These are phyloP conservation scores for Strigops habroptila DNA, from an alignment of 2,113 vertebrate genomes.

Conservation along the genomic window DNA sequence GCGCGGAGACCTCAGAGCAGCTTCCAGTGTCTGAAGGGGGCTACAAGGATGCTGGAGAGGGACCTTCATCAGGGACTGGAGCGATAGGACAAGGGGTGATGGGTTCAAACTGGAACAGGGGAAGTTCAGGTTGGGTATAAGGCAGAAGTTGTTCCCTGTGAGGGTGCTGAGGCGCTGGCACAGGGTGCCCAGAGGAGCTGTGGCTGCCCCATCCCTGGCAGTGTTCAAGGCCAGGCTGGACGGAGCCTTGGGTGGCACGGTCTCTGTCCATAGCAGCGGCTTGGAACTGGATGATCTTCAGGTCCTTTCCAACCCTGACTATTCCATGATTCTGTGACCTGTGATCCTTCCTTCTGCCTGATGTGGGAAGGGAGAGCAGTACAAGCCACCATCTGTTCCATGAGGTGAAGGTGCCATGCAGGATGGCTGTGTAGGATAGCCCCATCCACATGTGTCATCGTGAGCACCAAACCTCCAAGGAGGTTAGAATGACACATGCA, in stretches of 20 bases:
- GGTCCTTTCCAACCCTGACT: neutral
- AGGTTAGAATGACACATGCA: neutral
- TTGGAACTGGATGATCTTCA: neutral
- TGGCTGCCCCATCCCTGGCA: neutral
- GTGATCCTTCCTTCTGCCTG: neutral
- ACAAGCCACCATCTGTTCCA: neutral
- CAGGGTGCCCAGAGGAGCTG: neutral
- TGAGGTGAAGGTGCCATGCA: fast-evolving
- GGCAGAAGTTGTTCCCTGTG: neutral
- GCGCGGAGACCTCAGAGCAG: neutral
- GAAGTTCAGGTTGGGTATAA: neutral
- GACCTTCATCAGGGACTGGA: neutral
- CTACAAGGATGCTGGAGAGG: neutral
- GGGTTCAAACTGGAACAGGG: no score
- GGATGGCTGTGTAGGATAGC: neutral
- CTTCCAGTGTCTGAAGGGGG: neutral
- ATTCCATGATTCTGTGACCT: neutral
- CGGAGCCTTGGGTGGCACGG: neutral
- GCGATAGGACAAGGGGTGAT: neutral
- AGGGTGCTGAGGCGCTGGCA: neutral
- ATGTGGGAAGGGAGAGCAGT: neutral
- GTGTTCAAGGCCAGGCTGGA: neutral
- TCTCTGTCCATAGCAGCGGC: neutral
- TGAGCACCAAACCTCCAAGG: neutral
- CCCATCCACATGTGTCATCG: neutral